Percentiles rank a stretch among this genome's conserved stretches.
Conservation (phyloP, 2,113 vertebrate genomes). For the Gasterosteus nipponicus region DNA sequence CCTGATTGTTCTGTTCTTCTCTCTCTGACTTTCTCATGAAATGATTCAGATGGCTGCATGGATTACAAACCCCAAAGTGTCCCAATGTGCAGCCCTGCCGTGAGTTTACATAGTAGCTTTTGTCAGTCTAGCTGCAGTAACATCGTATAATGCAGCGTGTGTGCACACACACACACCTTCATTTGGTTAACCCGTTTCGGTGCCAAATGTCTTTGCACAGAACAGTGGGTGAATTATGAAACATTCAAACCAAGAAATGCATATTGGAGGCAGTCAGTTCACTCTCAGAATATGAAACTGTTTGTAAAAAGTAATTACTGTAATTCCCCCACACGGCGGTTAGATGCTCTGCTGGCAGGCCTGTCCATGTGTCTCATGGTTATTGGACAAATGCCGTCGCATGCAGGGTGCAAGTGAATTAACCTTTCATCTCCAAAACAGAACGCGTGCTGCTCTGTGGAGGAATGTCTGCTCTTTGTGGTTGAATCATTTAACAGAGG, state of each 20-base stretch:
- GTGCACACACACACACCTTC: background rate
- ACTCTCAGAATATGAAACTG: background rate
- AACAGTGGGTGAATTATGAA: background rate
- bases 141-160: background rate
- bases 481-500: conserved; percentile 56
- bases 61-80: conserved; percentile 30
- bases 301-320: background rate
- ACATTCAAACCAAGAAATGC: background rate
- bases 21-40: background rate
- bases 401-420: too few species aligned
- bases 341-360: background rate
- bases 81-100: conserved; percentile 22
- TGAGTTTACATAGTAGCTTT: conserved; percentile 21
- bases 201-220: background rate
- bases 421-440: background rate
- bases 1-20: background rate
- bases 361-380: background rate
- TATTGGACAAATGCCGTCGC: background rate
- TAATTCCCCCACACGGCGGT: background rate
- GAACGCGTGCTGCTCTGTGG: background rate
- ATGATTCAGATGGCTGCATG: background rate
- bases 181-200: conserved; percentile 3
- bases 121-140: conserved; percentile 15
- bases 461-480: conserved; percentile 9
- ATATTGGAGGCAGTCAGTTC: background rate